Base-by-base conservation (phyloP, 2,888 invertebrate genomes). In the Glaucopsyche alexis region DNA sequence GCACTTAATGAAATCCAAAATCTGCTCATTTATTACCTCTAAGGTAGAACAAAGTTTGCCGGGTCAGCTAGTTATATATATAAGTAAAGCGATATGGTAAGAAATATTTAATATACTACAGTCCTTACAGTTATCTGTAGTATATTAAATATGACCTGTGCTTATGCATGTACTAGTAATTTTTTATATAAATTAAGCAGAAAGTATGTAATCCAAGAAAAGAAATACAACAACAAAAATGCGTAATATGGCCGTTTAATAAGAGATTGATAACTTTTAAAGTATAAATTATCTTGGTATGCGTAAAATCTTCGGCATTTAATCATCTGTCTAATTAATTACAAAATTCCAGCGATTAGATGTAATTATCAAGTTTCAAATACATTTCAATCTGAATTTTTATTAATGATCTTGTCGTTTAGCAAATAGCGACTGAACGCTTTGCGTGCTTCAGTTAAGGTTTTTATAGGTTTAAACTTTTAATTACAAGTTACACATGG, bases 361-460 rank as follows among this genome's bases (percentile, higher is more conserved):
- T 66, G 66, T 42, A 66, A 66, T 66, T 40, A 66, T 42, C 66
- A 42, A 42, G 16, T 66, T 66, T 42, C 66, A 66, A 42, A 66
- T 66, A 42, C 42, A 66, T 40, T 42, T 60, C 38, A 66, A 66
- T 66, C 16, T 16, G 40, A 66, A 42, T 42, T 42, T 66, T 42
- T 38, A 66, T 42, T 42, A 38, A n/a, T 1, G 16, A 66, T 66
- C 9, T 66, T n/a, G 16, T 66, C 66, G 16, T 16, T 40, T 42
- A 42, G 42, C 42, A 7, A 66, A 42, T 42, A 66, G 16, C 4
- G n/a, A 42, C 11, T 71, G 29, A 45, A 9, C 19, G 45, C 14
- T 16, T 42, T 4, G 40, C 47, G 66, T 67, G 45, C 9, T 55
- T 60, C 5, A 60, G 11, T 16, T 49, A 9, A 13, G 38, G 4